Percentiles rank a stretch among this genome's conserved stretches.
phyloP scores from a whole-genome alignment of 2,888 invertebrate species.

The Stegophylla sp. region DNA sequence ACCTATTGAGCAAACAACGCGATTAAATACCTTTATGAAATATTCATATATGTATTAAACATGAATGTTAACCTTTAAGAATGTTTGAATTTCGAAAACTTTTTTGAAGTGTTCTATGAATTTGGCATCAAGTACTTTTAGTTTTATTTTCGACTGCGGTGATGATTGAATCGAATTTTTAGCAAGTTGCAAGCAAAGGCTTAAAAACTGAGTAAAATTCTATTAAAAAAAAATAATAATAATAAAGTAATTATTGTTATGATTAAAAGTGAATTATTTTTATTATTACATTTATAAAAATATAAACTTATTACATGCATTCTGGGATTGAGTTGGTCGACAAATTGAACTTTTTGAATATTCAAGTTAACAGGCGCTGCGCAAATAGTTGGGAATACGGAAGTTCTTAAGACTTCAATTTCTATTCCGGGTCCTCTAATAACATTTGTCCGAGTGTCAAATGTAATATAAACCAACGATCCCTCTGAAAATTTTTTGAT shows the following conservation, averaged over 20 bases:
- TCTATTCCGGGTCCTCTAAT: slow-evolving; percentile 59
- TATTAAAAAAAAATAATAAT: slow-evolving; percentile 14
- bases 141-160: slow-evolving; percentile 12
- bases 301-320: slow-evolving; percentile 42
- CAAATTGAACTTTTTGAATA: slow-evolving; percentile 59
- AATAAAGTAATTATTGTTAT: neutral
- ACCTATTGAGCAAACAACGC: slow-evolving; percentile 34
- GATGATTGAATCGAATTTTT: neutral
- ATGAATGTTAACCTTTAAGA: slow-evolving; percentile 53
- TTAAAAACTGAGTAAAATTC: slow-evolving; percentile 42
- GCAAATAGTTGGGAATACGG: slow-evolving; percentile 29
- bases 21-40: neutral
- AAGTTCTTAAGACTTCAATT: slow-evolving; percentile 46
- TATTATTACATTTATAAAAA: neutral
- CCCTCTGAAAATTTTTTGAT: slow-evolving; percentile 19
- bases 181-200: slow-evolving; percentile 37
- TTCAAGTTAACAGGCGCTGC: slow-evolving; percentile 19
- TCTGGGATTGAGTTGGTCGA: slow-evolving; percentile 51
- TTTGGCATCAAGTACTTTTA: slow-evolving; percentile 34
- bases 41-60: neutral
- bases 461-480: slow-evolving; percentile 50
- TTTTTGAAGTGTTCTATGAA: slow-evolving; percentile 17
- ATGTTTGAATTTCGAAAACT: slow-evolving; percentile 43
- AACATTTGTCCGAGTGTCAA: slow-evolving; percentile 45
- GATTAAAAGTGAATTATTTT: neutral